Evolutionary conservation across 2,113 vertebrate species (phyloP).

Genomic region (Sylvicapra grimmia): DNA sequence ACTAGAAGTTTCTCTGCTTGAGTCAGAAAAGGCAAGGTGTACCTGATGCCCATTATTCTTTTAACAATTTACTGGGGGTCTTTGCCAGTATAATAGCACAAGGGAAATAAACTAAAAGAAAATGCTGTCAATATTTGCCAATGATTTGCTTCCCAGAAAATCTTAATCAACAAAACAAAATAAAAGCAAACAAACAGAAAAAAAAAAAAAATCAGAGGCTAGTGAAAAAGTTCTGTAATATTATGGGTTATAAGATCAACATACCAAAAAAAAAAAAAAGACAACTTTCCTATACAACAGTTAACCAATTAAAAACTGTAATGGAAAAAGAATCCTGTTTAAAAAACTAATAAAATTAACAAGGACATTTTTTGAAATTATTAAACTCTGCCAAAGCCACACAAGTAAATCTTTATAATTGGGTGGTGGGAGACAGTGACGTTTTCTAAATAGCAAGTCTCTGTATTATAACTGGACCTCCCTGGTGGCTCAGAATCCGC

Average conservation of each 20-base stretch:
- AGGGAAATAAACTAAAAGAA: neutral
- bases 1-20: neutral
- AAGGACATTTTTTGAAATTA: neutral
- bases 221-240: neutral
- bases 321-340: neutral
- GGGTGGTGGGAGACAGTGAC: neutral
- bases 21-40: neutral
- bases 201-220: neutral
- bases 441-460: neutral
- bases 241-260: neutral
- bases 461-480: neutral
- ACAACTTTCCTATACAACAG: neutral
- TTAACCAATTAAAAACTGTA: neutral
- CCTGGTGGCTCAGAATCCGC: neutral
- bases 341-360: slow-evolving; percentile 1
- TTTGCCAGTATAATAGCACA: neutral
- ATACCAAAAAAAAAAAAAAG: neutral
- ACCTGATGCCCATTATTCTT: neutral
- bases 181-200: neutral
- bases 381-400: neutral
- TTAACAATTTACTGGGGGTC: neutral
- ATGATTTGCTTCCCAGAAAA: neutral
- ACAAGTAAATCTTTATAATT: neutral
- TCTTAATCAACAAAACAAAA: neutral
- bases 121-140: neutral